Evolutionary conservation across 2,797 vertebrate species (phyloP).

Genomic region (Tarsius wallacei): DNA sequence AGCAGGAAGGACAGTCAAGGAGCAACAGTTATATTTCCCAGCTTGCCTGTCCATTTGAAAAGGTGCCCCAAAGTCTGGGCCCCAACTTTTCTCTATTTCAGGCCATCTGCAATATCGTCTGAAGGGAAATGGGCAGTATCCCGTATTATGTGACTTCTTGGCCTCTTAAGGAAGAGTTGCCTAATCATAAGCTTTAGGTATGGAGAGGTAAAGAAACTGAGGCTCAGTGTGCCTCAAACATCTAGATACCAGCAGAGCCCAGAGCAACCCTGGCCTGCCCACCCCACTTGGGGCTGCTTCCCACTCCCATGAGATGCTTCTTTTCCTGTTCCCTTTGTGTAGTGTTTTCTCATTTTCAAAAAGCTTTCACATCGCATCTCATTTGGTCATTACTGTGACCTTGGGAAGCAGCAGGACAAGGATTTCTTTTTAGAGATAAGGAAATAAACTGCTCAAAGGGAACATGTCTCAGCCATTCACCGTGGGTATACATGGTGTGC

Average conservation of each 20-base stretch:
- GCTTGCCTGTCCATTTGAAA: not conserved
- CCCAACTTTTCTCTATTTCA: fast-evolving
- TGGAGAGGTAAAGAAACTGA: not conserved
- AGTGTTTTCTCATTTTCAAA: not conserved
- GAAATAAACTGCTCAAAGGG: not conserved
- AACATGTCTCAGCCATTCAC: not conserved
- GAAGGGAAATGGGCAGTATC: not conserved
- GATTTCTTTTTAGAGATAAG: not conserved
- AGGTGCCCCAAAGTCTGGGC: not conserved
- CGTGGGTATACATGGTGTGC: not conserved
- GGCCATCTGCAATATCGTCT: not conserved
- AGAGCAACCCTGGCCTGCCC: not conserved
- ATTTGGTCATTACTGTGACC: not conserved
- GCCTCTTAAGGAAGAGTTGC: not conserved
- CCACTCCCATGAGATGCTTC: not conserved
- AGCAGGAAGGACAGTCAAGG: not conserved
- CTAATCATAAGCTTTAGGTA: not conserved
- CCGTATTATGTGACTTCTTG: not conserved
- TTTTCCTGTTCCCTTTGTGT: not conserved
- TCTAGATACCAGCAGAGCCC: not conserved
- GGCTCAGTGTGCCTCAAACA: not conserved
- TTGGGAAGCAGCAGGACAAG: conserved; percentile 5
- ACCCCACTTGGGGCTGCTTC: not conserved
- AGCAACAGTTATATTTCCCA: not conserved
- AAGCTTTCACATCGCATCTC: not conserved